Evolutionary conservation across 2,888 invertebrate species (phyloP), one percentile per base, ranked within the genome.

Genomic region (Agrochola lychnidis): DNA sequence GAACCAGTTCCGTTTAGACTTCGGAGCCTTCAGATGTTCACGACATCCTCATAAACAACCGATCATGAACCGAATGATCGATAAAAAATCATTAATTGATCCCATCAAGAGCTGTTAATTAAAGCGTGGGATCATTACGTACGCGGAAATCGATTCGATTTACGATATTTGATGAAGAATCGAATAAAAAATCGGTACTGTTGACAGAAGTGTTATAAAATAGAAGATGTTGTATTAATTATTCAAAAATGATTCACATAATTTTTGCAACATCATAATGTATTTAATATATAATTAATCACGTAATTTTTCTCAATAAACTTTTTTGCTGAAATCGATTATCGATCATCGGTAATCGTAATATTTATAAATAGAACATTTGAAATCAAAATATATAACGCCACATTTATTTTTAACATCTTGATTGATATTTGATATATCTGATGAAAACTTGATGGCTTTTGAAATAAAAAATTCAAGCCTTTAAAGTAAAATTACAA

Each of bases 51-150:
- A 88, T 90, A 90, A 91, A 89, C 78, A 87, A 83, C 89, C 88
- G 85, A 90, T 87, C 85, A 89, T 82, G 80, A 81, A 88, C 86
- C 83, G 88, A 79, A 75, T 78, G 74, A 86, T 87, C 79, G 71
- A 84, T 82, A 80, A 87, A 93, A 93, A 93, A 90, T 78, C 63
- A 75, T 88, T 93, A 93, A 93, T 93, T 93, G 93, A 93, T 89
- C 89, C 87, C 82, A 90, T 91, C 89, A 90, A 88, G 79, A 84
- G 78, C 68, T 82, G 81, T 86, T 91, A 90, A 93, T 93, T 90
- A 91, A 88, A 81, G 73, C 81, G 88, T 88, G 86, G 87, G 83
- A 85, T 82, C 73, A 82, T 82, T 83, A 86, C 77, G 72, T 70
- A 89, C 70, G 80, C 90, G 91, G 91, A 91, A 89, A 87, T 84